Percentiles rank a stretch among this genome's conserved stretches.
Evolutionary conservation across 2,888 invertebrate species (phyloP).

Genomic region (Sipha maydis): DNA sequence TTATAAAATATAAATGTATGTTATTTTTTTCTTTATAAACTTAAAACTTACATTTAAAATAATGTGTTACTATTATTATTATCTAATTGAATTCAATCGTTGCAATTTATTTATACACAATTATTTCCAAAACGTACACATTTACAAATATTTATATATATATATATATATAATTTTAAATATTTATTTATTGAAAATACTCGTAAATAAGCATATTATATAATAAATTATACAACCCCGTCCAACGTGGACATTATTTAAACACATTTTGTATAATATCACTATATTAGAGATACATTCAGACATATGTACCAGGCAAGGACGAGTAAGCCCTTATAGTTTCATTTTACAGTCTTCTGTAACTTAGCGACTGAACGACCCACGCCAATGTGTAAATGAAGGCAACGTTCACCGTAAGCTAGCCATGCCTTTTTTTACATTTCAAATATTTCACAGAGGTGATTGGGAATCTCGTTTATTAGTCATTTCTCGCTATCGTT

Average conservation of each 20-base stretch:
- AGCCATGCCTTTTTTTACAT: constrained; percentile 18
- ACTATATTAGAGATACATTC: constrained; percentile 32
- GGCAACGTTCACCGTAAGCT: constrained; percentile 51
- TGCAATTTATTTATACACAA: too few relatives aligned
- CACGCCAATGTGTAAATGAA: constrained; percentile 19
- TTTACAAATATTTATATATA: too few relatives aligned
- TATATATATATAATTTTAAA: too few relatives aligned
- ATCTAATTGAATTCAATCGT: too few relatives aligned
- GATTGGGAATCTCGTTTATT: not conserved
- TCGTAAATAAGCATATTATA: not conserved
- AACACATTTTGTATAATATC: constrained; percentile 47
- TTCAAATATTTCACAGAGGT: not conserved
- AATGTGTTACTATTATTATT: too few relatives aligned
- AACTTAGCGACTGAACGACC: constrained; percentile 39
- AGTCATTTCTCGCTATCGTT: not conserved
- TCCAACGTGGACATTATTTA: constrained; percentile 18
- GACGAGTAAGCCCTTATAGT: constrained; percentile 50
- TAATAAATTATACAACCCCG: constrained; percentile 18
- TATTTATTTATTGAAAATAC: too few relatives aligned
- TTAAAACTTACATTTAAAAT: too few relatives aligned
- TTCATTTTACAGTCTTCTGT: constrained; percentile 60
- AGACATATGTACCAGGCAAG: constrained; percentile 38
- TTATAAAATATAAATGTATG: not conserved
- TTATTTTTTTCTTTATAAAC: not conserved
- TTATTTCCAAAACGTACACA: too few relatives aligned